A percentile compares a stretch with the other conserved stretches of the same genome.
Evolutionary conservation across 2,113 vertebrate species (phyloP).

Genomic region (Thymallus thymallus): DNA sequence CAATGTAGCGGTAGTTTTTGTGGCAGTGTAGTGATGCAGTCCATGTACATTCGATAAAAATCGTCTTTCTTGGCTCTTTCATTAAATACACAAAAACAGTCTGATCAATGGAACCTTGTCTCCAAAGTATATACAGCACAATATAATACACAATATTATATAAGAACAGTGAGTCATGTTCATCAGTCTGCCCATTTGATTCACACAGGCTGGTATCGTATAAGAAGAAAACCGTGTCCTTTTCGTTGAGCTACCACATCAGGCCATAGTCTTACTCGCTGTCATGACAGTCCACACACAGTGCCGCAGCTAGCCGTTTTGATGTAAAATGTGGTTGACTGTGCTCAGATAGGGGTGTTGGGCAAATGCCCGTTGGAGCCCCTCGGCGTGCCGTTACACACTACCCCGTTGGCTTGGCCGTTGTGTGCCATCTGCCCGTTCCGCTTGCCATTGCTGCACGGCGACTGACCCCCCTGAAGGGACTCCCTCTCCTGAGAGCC

Average conservation of each 20-base stretch:
- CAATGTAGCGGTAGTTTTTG: too few species aligned
- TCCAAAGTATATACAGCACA: neutral
- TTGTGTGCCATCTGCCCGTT: conserved; percentile 23
- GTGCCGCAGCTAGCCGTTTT: too few species aligned
- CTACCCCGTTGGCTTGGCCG: conserved; percentile 31
- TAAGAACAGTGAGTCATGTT: too few species aligned
- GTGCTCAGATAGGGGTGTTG: conserved; percentile 68
- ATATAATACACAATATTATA: neutral
- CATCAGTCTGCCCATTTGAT: neutral
- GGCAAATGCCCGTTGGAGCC: conserved; percentile 69
- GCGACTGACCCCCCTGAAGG: conserved; percentile 30
- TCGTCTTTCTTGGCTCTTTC: conserved; percentile 1
- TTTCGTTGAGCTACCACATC: neutral
- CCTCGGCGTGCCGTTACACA: conserved; percentile 45
- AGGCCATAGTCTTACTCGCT: too few species aligned
- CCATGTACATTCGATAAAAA: conserved; percentile 6
- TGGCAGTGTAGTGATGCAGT: neutral
- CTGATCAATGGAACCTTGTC: neutral
- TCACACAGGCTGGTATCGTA: conserved; percentile 9
- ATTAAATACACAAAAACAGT: neutral
- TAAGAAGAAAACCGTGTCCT: neutral
- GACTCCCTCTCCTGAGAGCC: conserved; percentile 50
- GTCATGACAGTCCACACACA: neutral
- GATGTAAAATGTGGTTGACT: neutral
- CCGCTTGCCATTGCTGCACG: conserved; percentile 28